These are phyloP conservation scores for Fabriciana adippe DNA, from an alignment of 2,888 invertebrate species.

Conservation along the genomic window DNA sequence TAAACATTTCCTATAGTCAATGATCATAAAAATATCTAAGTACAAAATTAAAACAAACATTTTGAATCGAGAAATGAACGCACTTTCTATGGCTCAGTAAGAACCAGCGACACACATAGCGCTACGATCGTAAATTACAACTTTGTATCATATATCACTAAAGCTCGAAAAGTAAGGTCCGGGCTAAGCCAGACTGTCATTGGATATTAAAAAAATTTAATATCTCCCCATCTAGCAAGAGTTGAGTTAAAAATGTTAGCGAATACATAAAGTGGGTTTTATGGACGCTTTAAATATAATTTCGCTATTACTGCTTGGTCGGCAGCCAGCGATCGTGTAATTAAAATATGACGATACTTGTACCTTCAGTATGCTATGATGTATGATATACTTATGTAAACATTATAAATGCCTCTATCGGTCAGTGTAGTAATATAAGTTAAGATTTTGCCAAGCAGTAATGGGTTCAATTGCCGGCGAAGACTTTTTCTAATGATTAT, in stretches of 20 bases:
- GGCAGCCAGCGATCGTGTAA: conserved; percentile 2
- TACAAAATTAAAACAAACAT: too few species aligned
- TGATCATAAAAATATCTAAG: too few species aligned
- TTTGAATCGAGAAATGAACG: too few species aligned
- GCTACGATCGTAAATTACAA: not conserved
- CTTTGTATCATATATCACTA: conserved; percentile 6
- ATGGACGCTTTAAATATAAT: conserved; percentile 27
- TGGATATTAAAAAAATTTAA: conserved; percentile 32
- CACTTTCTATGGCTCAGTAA: too few species aligned
- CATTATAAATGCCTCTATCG: too few species aligned
- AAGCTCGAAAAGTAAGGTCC: conserved; percentile 1
- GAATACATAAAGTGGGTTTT: conserved; percentile 34
- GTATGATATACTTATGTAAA: not conserved
- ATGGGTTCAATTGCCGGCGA: too few species aligned
- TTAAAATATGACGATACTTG: not conserved
- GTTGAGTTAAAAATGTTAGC: conserved; percentile 35
- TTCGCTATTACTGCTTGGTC: conserved; percentile 28
- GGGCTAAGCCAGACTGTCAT: conserved; percentile 9
- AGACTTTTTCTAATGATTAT: too few species aligned
- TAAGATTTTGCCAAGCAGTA: too few species aligned
- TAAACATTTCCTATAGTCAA: too few species aligned
- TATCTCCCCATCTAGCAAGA: conserved; percentile 14
- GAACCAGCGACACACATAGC: not conserved
- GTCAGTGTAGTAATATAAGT: too few species aligned
- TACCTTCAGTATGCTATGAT: not conserved